These are phyloP conservation scores for Cartodere bifasciata DNA, from an alignment of 2,888 invertebrate genomes.

Conservation along the genomic window DNA sequence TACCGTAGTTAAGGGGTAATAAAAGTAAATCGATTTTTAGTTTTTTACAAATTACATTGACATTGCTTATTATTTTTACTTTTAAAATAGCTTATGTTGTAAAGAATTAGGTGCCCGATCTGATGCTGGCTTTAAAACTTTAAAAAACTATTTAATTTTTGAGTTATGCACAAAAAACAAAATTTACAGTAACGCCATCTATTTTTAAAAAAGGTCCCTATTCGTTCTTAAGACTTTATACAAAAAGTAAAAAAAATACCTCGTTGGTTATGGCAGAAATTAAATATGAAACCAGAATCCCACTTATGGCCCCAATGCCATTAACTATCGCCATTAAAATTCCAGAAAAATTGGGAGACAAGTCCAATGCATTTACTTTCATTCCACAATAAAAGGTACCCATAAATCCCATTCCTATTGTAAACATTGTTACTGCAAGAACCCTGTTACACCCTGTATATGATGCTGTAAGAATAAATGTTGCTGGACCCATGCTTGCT, in stretches of 20 bases:
- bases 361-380: constrained; percentile 49
- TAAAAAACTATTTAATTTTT: no score
- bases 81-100: no score
- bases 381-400: constrained; percentile 53
- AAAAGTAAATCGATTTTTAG: no score
- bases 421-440: constrained; percentile 42
- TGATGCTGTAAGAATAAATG: constrained; percentile 48
- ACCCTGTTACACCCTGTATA: constrained; percentile 46
- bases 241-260: neutral
- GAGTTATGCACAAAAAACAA: no score
- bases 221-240: neutral
- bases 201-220: no score
- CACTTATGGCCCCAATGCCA: constrained; percentile 45
- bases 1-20: no score
- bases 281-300: constrained; percentile 46
- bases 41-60: no score
- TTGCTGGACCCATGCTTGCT: constrained; percentile 49
- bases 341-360: constrained; percentile 48
- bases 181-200: no score
- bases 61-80: no score
- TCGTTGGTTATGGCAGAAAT: constrained; percentile 40
- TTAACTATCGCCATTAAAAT: constrained; percentile 48
- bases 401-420: constrained; percentile 50
- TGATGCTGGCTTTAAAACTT: no score
- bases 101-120: no score